Evolutionary conservation across 2,797 vertebrate species (phyloP).

Genomic region (Lates japonicus): DNA sequence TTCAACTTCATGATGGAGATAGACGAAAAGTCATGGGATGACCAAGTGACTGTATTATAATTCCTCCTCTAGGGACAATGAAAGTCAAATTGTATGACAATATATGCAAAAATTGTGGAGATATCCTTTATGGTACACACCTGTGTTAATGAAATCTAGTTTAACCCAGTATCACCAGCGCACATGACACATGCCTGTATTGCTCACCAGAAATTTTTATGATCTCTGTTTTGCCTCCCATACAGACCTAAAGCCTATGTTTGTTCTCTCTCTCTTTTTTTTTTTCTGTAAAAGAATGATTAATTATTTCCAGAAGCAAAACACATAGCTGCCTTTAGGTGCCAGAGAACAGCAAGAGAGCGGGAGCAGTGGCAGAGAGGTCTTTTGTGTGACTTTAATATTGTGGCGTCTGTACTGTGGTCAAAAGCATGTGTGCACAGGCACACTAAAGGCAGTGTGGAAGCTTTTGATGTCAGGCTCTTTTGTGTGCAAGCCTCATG

Average conservation of each 20-base stretch:
- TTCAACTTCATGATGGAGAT: not conserved
- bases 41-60: not conserved
- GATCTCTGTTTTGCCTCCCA: slow-evolving; percentile 1
- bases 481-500: slow-evolving; percentile 77
- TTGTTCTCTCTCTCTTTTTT: not conserved
- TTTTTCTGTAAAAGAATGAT: slow-evolving; percentile 31
- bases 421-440: slow-evolving; percentile 65
- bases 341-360: slow-evolving; percentile 30
- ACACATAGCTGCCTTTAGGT: slow-evolving; percentile 33
- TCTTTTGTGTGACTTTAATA: slow-evolving; percentile 62
- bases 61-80: not conserved
- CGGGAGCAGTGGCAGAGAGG: slow-evolving; percentile 13
- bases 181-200: not conserved
- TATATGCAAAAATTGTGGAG: not conserved
- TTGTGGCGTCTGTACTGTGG: slow-evolving; percentile 43
- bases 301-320: slow-evolving; percentile 50
- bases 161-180: not conserved
- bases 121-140: not conserved
- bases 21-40: not conserved
- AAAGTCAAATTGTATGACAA: not conserved
- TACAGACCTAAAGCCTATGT: not conserved
- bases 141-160: not conserved
- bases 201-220: not conserved
- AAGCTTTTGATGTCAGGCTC: slow-evolving; percentile 80
- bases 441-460: slow-evolving; percentile 52